Conservation (phyloP, 2,113 vertebrate species). For the Campylorhamphus procurvoides region DNA sequence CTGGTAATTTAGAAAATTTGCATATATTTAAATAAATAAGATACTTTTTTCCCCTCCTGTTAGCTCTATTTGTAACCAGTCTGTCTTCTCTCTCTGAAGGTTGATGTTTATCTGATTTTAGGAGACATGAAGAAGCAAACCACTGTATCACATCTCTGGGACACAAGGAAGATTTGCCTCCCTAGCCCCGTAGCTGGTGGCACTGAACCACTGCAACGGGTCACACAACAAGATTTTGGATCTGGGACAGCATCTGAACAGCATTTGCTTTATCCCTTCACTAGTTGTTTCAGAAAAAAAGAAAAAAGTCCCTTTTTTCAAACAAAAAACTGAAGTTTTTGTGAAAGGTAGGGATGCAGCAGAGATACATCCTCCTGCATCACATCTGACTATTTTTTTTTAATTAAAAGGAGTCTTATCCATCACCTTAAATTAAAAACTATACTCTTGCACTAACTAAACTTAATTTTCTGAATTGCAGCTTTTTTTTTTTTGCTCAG, state of each 20-base stretch:
- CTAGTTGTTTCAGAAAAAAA: background rate
- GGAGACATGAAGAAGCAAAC: background rate
- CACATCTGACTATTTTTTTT: background rate
- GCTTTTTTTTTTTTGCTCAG: conserved; percentile 1
- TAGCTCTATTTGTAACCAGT: background rate
- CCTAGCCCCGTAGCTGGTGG: background rate
- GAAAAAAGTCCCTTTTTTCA: background rate
- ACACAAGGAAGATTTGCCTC: background rate
- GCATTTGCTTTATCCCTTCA: background rate
- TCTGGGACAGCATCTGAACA: background rate
- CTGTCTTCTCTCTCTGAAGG: background rate
- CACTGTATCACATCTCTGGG: accelerated
- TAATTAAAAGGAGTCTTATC: background rate
- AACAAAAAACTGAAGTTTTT: background rate
- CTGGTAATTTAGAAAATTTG: background rate
- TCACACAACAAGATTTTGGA: background rate
- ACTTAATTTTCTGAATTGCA: conserved; percentile 66
- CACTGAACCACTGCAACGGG: background rate
- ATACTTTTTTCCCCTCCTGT: background rate
- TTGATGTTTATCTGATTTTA: accelerated
- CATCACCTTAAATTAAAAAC: background rate
- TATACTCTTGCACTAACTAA: background rate
- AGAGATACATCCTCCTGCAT: accelerated
- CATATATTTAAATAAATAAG: background rate
- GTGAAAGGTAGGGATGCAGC: accelerated